Evolutionary conservation across 2,113 vertebrate genomes (phyloP).

Genomic region (Bos indicus): DNA sequence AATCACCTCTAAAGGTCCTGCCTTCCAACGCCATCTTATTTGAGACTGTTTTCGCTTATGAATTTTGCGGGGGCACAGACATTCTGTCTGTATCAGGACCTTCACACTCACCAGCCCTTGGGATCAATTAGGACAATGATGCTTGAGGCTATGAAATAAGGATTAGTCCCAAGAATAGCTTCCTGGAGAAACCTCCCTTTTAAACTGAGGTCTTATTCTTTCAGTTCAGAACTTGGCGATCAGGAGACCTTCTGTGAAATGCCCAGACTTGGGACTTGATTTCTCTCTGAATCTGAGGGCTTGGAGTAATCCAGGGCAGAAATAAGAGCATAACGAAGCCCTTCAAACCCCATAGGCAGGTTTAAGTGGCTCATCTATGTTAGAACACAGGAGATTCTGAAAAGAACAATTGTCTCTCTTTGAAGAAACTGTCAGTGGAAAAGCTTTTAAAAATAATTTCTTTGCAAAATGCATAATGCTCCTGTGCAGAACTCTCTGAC

Average conservation of each 20-base stretch:
- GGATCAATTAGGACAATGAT: background rate
- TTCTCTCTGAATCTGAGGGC: background rate
- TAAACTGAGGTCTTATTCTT: background rate
- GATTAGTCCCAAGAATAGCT: background rate
- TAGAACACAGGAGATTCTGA: conserved; percentile 43
- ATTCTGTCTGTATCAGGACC: background rate
- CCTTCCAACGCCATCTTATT: background rate
- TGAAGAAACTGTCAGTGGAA: conserved; percentile 55
- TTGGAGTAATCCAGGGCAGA: conserved; percentile 12
- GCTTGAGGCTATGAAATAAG: background rate
- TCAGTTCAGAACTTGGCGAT: background rate
- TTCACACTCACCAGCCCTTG: background rate
- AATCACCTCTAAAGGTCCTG: background rate
- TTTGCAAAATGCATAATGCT: conserved; percentile 17
- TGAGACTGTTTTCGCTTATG: background rate
- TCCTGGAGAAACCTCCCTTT: background rate
- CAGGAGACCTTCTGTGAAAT: background rate
- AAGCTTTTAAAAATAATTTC: conserved; percentile 66
- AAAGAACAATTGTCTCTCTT: conserved; percentile 53
- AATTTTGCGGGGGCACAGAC: background rate
- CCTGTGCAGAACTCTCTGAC: conserved; percentile 28
- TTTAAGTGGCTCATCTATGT: conserved; percentile 46
- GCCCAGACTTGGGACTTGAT: background rate
- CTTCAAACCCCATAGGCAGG: background rate
- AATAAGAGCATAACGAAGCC: background rate